Percentiles rank a stretch among this genome's conserved stretches.
Conservation (phyloP, 2,888 invertebrate genomes). For the Macropis europaea region DNA sequence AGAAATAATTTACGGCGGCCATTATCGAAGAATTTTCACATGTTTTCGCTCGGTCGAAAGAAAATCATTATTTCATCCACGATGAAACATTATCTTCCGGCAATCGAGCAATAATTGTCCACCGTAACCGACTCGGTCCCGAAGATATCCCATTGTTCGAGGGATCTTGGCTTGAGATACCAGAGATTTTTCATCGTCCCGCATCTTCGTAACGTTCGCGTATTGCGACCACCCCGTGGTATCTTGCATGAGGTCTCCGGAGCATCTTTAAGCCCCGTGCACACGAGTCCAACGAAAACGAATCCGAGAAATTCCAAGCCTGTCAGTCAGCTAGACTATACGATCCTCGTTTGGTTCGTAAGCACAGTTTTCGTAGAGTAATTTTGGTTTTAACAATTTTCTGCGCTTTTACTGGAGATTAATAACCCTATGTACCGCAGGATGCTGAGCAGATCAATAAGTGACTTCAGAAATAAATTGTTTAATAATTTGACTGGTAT, state of each 20-base stretch:
- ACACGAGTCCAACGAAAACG: slow-evolving; percentile 48
- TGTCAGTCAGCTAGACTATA: no score
- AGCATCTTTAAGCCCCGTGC: slow-evolving; percentile 66
- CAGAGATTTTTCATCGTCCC: slow-evolving; percentile 71
- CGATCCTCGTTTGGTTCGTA: no score
- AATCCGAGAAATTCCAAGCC: not conserved
- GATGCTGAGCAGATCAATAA: no score
- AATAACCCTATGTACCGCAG: no score
- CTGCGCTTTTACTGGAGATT: no score
- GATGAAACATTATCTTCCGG: slow-evolving; percentile 65
- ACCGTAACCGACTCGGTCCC: slow-evolving; percentile 61
- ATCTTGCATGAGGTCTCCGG: slow-evolving; percentile 68
- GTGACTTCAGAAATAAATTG: no score
- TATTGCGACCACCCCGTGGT: slow-evolving; percentile 72
- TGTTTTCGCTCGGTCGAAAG: slow-evolving; percentile 51
- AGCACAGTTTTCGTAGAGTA: no score
- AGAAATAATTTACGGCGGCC: slow-evolving; percentile 51
- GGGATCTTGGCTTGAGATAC: slow-evolving; percentile 68
- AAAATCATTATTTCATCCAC: slow-evolving; percentile 62
- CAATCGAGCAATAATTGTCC: slow-evolving; percentile 67
- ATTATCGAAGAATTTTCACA: slow-evolving; percentile 60
- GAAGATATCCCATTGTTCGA: slow-evolving; percentile 74
- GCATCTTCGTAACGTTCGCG: slow-evolving; percentile 67
- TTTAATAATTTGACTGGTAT: no score
- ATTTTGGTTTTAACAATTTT: no score